These are phyloP conservation scores for Salarias fasciatus DNA, from an alignment of 2,797 vertebrate species.

Conservation along the genomic window DNA sequence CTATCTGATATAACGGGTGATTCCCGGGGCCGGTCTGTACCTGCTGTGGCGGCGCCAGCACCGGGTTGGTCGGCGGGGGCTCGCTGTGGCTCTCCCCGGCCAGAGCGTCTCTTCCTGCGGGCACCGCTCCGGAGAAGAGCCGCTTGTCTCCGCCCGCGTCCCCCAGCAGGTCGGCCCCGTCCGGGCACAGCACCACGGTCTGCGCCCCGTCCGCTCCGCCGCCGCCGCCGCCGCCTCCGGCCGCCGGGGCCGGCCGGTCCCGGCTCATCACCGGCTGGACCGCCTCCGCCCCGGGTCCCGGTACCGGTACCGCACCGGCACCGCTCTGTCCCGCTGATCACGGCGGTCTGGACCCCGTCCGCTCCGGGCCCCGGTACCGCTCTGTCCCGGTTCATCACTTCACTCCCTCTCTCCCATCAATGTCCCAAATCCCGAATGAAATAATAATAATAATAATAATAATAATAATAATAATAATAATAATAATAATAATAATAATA, in stretches of 20 bases:
- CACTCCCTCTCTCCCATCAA: constrained; percentile 71
- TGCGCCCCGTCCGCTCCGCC: constrained; percentile 57
- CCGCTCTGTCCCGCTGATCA: constrained; percentile 86
- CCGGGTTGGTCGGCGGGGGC: constrained; percentile 83
- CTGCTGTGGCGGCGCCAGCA: constrained; percentile 65
- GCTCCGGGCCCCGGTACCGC: constrained; percentile 77
- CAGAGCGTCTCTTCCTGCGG: constrained; percentile 75
- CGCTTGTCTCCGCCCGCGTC: constrained; percentile 78
- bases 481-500: not conserved
- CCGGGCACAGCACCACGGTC: constrained; percentile 76
- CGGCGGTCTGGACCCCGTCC: constrained; percentile 68
- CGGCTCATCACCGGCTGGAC: constrained; percentile 84
- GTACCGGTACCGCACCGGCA: constrained; percentile 70
- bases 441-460: not conserved
- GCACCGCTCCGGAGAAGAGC: constrained; percentile 74
- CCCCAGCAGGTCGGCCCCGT: constrained; percentile 82
- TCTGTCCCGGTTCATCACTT: constrained; percentile 90
- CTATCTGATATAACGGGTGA: too few species aligned
- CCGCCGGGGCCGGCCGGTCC: constrained; percentile 82
- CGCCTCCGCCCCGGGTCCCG: constrained; percentile 68
- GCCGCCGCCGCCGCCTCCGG: constrained; percentile 1
- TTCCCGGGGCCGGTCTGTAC: too few species aligned
- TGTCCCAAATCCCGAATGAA: constrained; percentile 19
- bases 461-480: not conserved
- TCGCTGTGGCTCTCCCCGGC: constrained; percentile 81